Evolutionary conservation across 1,140 invertebrate genomes (phyloP).

Genomic region (Chironomus striatipennis): DNA sequence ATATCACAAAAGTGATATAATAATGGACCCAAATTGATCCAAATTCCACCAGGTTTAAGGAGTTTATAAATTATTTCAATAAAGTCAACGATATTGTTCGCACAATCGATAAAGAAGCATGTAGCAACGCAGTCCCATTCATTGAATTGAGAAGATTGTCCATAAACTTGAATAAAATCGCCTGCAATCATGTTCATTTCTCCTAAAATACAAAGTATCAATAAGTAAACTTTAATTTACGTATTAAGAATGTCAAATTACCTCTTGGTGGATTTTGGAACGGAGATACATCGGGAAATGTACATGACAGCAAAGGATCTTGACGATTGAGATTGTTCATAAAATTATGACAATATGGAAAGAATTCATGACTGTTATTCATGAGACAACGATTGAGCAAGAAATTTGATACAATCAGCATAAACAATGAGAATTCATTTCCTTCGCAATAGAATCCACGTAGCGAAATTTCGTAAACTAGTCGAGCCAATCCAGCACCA

Average conservation of each 20-base stretch:
- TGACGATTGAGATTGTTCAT: constrained; percentile 76
- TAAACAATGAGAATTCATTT: constrained; percentile 96
- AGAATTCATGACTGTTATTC: constrained; percentile 52
- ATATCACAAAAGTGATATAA: constrained; percentile 92
- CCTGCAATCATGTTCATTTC: constrained; percentile 92
- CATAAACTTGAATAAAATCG: constrained; percentile 80
- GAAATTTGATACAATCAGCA: constrained; percentile 95
- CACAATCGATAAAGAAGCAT: constrained; percentile 98
- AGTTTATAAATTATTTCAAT: constrained; percentile 91
- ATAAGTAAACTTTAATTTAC: neutral
- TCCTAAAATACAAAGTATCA: constrained; percentile 19
- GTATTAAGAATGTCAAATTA: neutral
- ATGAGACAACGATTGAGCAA: constrained; percentile 73
- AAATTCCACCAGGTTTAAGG: constrained; percentile 76
- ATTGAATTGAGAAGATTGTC: constrained; percentile 44
- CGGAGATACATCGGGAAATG: constrained; percentile 89
- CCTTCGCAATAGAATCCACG: constrained; percentile 88
- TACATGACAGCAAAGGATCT: constrained; percentile 68
- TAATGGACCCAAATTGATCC: constrained; percentile 88
- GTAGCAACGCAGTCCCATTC: constrained; percentile 90
- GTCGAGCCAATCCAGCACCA: constrained; percentile 85
- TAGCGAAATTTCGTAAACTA: constrained; percentile 88
- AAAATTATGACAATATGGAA: constrained; percentile 91
- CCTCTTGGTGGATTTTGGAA: constrained; percentile 47
- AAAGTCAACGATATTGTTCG: constrained; percentile 90